Percentiles rank a stretch among this genome's conserved stretches.
Evolutionary conservation across 2,888 invertebrate species (phyloP).

Genomic region (Lasioglossum figueresi): DNA sequence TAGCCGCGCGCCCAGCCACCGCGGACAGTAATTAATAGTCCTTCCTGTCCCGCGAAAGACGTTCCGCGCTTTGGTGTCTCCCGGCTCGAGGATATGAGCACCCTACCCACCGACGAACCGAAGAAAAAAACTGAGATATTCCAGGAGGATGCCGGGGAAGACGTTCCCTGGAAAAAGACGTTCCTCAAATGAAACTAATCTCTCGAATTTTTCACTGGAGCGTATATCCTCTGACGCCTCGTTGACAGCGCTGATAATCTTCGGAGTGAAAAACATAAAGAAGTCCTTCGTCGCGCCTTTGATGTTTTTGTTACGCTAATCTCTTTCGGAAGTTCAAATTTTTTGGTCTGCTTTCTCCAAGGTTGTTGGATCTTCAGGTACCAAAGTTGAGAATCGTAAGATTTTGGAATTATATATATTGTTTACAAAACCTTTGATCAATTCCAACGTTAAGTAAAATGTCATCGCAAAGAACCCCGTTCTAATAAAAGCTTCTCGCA

Average conservation of each 20-base stretch:
- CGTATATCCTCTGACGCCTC: too few relatives aligned
- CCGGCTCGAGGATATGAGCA: slow-evolving; percentile 26
- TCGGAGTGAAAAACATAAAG: neutral
- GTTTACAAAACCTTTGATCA: too few relatives aligned
- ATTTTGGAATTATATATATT: neutral
- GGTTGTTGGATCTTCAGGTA: neutral
- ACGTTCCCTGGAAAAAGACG: slow-evolving; percentile 22
- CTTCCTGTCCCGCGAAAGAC: slow-evolving; percentile 51
- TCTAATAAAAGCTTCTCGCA: too few relatives aligned
- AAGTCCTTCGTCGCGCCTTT: neutral
- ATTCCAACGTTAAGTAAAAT: too few relatives aligned
- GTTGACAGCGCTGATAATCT: slow-evolving; percentile 5
- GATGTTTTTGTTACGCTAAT: neutral
- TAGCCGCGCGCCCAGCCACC: slow-evolving; percentile 47
- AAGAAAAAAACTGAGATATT: neutral
- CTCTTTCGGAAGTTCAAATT: neutral
- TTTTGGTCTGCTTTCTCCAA: neutral
- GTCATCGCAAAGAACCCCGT: too few relatives aligned
- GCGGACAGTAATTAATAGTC: slow-evolving; percentile 67
- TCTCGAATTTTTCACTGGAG: neutral
- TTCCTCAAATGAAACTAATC: slow-evolving; percentile 6
- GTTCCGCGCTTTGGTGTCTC: slow-evolving; percentile 47
- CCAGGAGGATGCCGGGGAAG: neutral
- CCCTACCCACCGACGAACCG: neutral
- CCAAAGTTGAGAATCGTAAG: neutral